Conservation (phyloP, 2,888 invertebrate species). For the Crematogaster levior region DNA sequence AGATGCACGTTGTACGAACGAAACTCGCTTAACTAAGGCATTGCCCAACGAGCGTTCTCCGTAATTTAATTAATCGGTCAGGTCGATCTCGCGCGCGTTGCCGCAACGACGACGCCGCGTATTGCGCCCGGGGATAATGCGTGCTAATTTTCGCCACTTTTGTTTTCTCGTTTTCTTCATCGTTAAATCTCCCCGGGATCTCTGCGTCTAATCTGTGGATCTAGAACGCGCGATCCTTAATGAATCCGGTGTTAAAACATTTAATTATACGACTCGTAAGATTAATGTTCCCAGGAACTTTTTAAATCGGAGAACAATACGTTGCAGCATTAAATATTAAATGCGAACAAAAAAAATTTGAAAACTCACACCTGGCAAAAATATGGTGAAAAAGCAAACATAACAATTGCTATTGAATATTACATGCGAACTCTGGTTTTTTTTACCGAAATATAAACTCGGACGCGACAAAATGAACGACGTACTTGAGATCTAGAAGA, state of each 20-base stretch:
- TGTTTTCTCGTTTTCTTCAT: background rate
- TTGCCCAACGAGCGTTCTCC: background rate
- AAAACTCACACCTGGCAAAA: background rate
- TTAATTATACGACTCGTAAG: background rate
- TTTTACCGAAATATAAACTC: constrained; percentile 8
- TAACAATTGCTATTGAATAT: background rate
- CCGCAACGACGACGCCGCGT: constrained; percentile 12
- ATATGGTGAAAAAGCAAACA: background rate
- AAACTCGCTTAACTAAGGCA: background rate
- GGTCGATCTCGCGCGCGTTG: constrained; percentile 5
- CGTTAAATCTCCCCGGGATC: background rate
- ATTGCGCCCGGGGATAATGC: background rate
- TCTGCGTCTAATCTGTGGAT: background rate
- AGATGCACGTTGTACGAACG: background rate
- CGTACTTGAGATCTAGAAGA: background rate
- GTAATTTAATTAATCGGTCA: constrained; percentile 4
- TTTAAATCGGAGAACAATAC: background rate
- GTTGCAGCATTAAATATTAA: background rate
- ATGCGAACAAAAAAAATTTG: background rate
- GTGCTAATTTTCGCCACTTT: constrained; percentile 6
- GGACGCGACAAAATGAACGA: constrained; percentile 14
- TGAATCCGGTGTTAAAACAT: background rate
- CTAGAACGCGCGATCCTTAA: background rate
- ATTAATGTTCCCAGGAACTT: background rate
- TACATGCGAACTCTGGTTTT: background rate